A percentile compares a stretch with the other conserved stretches of the same genome.
Conservation (phyloP, 1,140 invertebrate species). For the Cotesia chilonis region DNA sequence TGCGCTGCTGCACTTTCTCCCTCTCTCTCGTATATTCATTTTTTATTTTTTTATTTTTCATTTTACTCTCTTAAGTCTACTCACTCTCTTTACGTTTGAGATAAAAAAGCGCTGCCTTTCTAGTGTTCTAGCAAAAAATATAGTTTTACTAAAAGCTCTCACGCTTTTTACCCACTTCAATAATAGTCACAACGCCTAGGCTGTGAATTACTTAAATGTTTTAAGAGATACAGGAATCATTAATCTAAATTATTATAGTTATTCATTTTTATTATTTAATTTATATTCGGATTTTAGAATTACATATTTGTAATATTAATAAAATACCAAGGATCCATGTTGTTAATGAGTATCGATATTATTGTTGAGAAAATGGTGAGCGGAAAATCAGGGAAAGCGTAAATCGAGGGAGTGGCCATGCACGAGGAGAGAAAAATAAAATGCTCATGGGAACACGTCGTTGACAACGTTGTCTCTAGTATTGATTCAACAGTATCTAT, state of each 20-base stretch:
- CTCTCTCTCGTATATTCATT: neutral
- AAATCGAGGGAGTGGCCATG: slow-evolving; percentile 21
- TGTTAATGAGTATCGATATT: neutral
- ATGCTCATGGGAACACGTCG: slow-evolving; percentile 12
- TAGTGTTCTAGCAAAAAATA: slow-evolving; percentile 19
- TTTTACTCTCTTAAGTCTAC: slow-evolving; percentile 24
- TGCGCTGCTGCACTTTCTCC: neutral
- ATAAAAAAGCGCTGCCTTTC: neutral
- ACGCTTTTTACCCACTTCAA: slow-evolving; percentile 15
- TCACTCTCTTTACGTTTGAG: neutral
- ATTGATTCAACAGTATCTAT: slow-evolving; percentile 29
- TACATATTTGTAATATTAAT: too few species aligned
- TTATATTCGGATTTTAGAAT: too few species aligned
- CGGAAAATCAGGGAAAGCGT: neutral
- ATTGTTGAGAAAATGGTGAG: neutral
- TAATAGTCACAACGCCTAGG: neutral
- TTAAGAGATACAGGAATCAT: too few species aligned
- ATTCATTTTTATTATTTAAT: too few species aligned
- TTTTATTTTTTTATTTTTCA: slow-evolving; percentile 18
- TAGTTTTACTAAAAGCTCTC: slow-evolving; percentile 22
- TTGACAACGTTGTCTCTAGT: slow-evolving; percentile 19
- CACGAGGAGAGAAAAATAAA: slow-evolving; percentile 17
- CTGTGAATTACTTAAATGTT: too few species aligned
- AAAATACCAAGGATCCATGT: neutral
- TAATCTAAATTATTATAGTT: too few species aligned